phyloP scores from a whole-genome alignment of 1,140 invertebrate genomes.

The Periplaneta americana region DNA sequence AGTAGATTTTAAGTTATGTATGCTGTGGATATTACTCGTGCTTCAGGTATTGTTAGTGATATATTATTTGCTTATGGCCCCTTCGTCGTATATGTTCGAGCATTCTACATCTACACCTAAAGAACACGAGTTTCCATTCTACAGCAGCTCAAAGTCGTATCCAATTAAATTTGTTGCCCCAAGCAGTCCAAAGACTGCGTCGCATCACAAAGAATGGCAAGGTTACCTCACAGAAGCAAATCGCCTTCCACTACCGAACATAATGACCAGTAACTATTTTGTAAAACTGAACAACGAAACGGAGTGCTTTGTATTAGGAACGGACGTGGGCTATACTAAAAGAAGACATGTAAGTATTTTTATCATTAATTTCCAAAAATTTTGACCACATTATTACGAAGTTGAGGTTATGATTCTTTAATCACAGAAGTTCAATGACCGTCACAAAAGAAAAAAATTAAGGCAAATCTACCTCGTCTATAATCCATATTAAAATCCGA shows the following conservation, averaged over 20 bases:
- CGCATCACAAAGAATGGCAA: neutral
- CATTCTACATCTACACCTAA: conserved; percentile 4
- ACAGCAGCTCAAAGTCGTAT: neutral
- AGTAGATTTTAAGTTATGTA: conserved; percentile 13
- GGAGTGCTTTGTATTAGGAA: conserved; percentile 7
- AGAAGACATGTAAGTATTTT: neutral
- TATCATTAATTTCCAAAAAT: neutral
- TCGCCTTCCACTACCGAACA: neutral
- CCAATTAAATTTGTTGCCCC: neutral
- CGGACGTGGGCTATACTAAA: conserved; percentile 10
- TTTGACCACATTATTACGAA: no score
- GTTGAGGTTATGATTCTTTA: no score
- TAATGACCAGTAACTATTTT: neutral
- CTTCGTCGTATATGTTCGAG: neutral
- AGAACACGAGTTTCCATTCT: neutral
- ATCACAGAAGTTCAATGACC: no score
- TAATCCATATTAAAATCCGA: no score
- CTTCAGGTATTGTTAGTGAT: conserved; percentile 12
- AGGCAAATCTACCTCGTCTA: no score
- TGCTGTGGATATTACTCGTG: conserved; percentile 9
- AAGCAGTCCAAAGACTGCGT: neutral
- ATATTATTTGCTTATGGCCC: conserved; percentile 9
- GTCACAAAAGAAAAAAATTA: no score
- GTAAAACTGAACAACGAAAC: neutral
- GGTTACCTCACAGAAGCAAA: neutral